phyloP scores from a whole-genome alignment of 2,797 vertebrate species.

The Phaenicophaeus curvirostris region DNA sequence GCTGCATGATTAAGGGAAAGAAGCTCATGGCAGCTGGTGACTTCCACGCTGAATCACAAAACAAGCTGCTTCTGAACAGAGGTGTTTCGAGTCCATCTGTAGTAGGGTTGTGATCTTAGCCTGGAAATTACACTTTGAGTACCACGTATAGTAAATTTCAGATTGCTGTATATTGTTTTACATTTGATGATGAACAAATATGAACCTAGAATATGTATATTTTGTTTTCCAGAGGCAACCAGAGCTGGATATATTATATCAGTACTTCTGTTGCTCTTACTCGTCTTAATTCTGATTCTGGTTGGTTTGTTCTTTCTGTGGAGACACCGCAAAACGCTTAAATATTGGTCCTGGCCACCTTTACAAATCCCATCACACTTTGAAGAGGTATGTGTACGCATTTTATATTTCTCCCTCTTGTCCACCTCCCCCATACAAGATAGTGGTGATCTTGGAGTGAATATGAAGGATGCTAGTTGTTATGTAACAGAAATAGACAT shows the following conservation, averaged over 20 bases:
- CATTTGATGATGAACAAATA: not conserved
- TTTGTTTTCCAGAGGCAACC: slow-evolving; percentile 23
- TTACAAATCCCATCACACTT: slow-evolving; percentile 67
- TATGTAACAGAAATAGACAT: rapidly evolving
- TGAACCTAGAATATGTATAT: not conserved
- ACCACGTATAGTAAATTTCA: not conserved
- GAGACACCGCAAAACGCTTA: slow-evolving; percentile 40
- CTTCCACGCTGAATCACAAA: not conserved
- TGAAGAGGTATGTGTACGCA: slow-evolving; percentile 56
- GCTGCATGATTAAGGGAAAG: not conserved
- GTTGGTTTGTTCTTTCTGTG: not conserved
- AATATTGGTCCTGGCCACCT: slow-evolving; percentile 55
- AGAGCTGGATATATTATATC: not conserved
- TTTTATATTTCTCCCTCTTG: not conserved
- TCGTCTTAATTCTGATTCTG: rapidly evolving
- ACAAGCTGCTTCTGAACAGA: not conserved
- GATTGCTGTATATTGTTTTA: not conserved
- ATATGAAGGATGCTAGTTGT: not conserved
- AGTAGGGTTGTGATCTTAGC: not conserved
- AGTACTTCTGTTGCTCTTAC: rapidly evolving
- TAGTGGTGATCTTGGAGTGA: not conserved
- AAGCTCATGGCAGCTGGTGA: not conserved
- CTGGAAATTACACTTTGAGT: not conserved
- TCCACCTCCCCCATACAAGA: not conserved
- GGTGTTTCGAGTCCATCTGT: not conserved